These are phyloP conservation scores for Euwallacea similis DNA, from an alignment of 1,140 invertebrate species.

Conservation along the genomic window DNA sequence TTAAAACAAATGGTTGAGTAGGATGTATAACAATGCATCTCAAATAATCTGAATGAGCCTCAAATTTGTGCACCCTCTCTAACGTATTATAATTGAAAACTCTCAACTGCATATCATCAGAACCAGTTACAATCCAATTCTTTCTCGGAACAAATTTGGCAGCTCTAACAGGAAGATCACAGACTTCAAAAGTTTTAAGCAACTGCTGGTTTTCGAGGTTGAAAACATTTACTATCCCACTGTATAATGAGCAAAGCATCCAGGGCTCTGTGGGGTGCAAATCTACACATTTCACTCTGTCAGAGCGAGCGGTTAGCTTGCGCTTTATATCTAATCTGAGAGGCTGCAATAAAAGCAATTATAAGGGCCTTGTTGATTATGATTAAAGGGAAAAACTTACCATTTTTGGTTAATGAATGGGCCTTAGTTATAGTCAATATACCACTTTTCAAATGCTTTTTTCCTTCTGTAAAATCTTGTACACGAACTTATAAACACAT, in stretches of 20 bases:
- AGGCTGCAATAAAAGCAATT: slow-evolving; percentile 65
- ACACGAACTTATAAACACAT: slow-evolving; percentile 40
- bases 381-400: slow-evolving; percentile 4
- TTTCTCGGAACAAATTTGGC: slow-evolving; percentile 96
- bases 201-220: slow-evolving; percentile 93
- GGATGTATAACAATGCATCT: slow-evolving; percentile 96
- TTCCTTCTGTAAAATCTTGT: slow-evolving; percentile 15
- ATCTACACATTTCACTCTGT: slow-evolving; percentile 97
- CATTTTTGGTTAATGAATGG: background rate
- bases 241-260: slow-evolving; percentile 97
- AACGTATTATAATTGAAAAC: slow-evolving; percentile 99
- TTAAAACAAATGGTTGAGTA: slow-evolving; percentile 94
- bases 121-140: slow-evolving; percentile 98
- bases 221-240: slow-evolving; percentile 99
- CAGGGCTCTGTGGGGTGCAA: slow-evolving; percentile 97
- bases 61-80: slow-evolving; percentile 93
- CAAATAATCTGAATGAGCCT: slow-evolving; percentile 98
- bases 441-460: too few relatives aligned
- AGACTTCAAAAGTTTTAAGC: slow-evolving; percentile 95
- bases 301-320: slow-evolving; percentile 94
- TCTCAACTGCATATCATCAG: slow-evolving; percentile 93
- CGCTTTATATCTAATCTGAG: slow-evolving; percentile 96
- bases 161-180: slow-evolving; percentile 92
- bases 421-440: background rate
- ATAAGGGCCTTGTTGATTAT: background rate